Evolutionary conservation across 2,888 invertebrate species (phyloP), one percentile per base, ranked within the genome.

Genomic region (Bombylius discolor): DNA sequence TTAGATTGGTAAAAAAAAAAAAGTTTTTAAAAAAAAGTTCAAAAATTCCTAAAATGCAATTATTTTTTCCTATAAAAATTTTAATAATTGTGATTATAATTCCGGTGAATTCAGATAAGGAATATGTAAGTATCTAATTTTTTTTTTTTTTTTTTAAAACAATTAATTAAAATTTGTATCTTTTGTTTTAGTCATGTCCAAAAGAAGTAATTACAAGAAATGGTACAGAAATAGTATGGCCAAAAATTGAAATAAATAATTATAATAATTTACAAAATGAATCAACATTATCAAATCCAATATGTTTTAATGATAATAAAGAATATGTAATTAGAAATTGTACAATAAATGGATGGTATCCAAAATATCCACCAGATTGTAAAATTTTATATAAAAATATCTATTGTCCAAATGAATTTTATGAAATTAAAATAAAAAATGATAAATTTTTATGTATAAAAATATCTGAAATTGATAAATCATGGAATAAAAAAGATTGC

Each of bases 381-480:
- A 39, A 34, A 45, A 44, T 46, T 34, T 14, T 13, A 14, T 14
- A 5, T 48, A 54, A 49, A 9, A 54, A 54, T 23, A 39, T 6
- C 4, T 56, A 47, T 42, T 56, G 70, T 49, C 67, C 70, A 0
- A 65, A 68, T 48, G 65, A 66, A 39, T 60, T 68, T 5, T 42
- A 62, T 7, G 67, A 69, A 58, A 56, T 69, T 23, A 45, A 51
- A 48, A 45, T 48, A 36, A 52, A 55, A 5, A 48, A 58, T 6
- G 59, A 62, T 44, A 23, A 58, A 9, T 34, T 67, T 34, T 59
- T 62, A n/a, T 76, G 76, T 52, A 47, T 74, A 4, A 67, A 66
- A 57, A 63, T 73, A 32, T 71, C 72, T 0, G 46, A 65, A 8
- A 5, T 11, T 5, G 39, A 42, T 11, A 61, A 65, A 8, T 49